Evolutionary conservation across 2,113 vertebrate species (phyloP), one percentile per base, ranked within the genome.

Genomic region (Misgurnus anguillicaudatus): DNA sequence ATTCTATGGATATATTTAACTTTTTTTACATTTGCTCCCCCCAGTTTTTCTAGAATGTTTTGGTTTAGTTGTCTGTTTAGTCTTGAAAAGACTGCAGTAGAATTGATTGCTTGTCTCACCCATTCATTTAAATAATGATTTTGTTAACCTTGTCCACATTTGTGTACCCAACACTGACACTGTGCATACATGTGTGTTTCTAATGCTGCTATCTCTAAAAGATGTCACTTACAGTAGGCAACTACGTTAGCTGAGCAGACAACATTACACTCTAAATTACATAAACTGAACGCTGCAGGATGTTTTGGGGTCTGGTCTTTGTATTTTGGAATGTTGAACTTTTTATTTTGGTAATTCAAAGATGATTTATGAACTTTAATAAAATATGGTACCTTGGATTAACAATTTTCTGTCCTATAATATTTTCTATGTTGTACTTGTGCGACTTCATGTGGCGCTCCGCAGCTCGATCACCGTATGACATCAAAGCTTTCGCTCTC

Each of bases 341-440:
- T 91, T 92, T 92, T 92, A 91, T 92, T 94, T 92, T 92, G 91
- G 85, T 91, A 91, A 91, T 88, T 80, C 85, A 80, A 89, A 89
- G 86, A 86, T 78, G 57, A 91, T 91, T 90, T 91, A 91, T 88
- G 87, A 89, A 86, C 88, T 87, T 91, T 87, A 93, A 93, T 92
- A 93, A 94, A 94, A 91, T 89, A 88, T 88, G 90, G 84, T 88
- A 89, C 75, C 86, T 87, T 87, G 85, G 89, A 89, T 82, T 87
- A 84, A 67, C 64, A 80, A 80, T 85, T 81, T 85, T 85, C 51
- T 78, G 84, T 48, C 79, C 85, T 87, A 19, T 31, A 41, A 3
- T 39, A 4, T 57, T 64, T 63, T 51, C 4, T 0, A 39, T 42
- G 63, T 6, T 16, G 58, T n/a, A 5, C 6, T 6, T 21, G 2